Percentiles rank a stretch among this genome's conserved stretches.
These are phyloP conservation scores for Halesus radiatus DNA, from an alignment of 1,140 invertebrate genomes.

Conservation along the genomic window DNA sequence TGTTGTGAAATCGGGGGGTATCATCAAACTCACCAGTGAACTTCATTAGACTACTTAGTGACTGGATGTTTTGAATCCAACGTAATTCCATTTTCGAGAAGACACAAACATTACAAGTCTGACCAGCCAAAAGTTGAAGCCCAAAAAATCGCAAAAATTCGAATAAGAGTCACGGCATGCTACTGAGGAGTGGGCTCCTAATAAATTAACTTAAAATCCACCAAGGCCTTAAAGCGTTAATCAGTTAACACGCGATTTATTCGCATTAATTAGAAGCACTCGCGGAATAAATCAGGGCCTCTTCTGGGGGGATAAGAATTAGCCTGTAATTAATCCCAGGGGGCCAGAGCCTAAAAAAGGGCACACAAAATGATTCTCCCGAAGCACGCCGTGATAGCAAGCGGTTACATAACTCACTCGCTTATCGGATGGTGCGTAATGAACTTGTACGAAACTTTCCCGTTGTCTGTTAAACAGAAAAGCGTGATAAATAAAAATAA, in stretches of 20 bases:
- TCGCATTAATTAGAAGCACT: conserved; percentile 27
- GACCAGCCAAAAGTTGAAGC: no score
- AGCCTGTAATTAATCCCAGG: conserved; percentile 23
- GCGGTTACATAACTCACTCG: background rate
- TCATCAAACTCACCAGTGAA: no score
- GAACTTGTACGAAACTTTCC: background rate
- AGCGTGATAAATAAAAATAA: no score
- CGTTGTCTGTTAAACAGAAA: background rate
- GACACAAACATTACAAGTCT: no score
- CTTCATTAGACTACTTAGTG: no score
- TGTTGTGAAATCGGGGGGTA: no score
- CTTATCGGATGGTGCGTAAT: background rate
- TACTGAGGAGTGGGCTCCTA: no score
- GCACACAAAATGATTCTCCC: background rate
- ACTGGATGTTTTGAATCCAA: no score
- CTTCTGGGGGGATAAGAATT: conserved; percentile 20
- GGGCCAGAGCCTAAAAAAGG: background rate
- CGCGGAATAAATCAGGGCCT: conserved; percentile 10
- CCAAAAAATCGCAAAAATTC: no score
- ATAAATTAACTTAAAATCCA: background rate
- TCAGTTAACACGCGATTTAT: conserved; percentile 32
- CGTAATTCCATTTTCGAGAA: no score
- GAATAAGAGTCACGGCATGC: no score
- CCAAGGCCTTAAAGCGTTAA: background rate
- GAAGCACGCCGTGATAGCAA: background rate